Conservation (phyloP, 2,888 invertebrate genomes). For the Electrophaes corylata region DNA sequence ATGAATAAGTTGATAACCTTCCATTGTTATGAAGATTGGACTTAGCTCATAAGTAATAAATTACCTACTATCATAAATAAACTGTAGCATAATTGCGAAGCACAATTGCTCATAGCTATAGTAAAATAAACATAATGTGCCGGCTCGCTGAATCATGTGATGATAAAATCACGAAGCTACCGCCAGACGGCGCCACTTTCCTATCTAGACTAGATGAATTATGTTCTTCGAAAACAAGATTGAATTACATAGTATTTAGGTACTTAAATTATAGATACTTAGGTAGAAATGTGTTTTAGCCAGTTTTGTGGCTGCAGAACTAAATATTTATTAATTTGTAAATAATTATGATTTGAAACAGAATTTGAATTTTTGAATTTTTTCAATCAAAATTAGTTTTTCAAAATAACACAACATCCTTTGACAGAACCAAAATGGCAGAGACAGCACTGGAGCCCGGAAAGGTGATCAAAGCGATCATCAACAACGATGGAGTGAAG, state of each 20-base stretch:
- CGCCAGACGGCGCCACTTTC: conserved; percentile 48
- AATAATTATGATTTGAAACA: no score
- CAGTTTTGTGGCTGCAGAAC: no score
- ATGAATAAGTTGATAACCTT: neutral
- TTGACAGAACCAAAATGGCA: conserved; percentile 45
- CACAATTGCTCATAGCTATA: conserved; percentile 1
- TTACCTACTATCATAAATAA: neutral
- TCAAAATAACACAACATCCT: neutral
- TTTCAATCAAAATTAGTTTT: no score
- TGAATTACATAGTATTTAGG: neutral
- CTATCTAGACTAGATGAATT: conserved; percentile 22
- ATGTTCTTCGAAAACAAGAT: conserved; percentile 4
- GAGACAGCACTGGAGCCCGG: conserved; percentile 77
- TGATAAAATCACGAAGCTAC: conserved; percentile 39
- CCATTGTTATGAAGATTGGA: neutral
- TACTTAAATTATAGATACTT: no score
- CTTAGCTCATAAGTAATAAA: neutral
- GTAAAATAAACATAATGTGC: conserved; percentile 6
- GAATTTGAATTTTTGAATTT: no score
- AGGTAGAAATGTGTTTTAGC: no score
- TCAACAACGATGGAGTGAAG: conserved; percentile 80
- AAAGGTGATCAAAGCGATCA: conserved; percentile 81
- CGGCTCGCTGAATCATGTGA: conserved; percentile 55
- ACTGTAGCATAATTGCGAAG: neutral
- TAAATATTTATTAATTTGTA: no score